Evolutionary conservation across 2,113 vertebrate species (phyloP), one percentile per base, ranked within the genome.

Genomic region (Syngnathus typhle): DNA sequence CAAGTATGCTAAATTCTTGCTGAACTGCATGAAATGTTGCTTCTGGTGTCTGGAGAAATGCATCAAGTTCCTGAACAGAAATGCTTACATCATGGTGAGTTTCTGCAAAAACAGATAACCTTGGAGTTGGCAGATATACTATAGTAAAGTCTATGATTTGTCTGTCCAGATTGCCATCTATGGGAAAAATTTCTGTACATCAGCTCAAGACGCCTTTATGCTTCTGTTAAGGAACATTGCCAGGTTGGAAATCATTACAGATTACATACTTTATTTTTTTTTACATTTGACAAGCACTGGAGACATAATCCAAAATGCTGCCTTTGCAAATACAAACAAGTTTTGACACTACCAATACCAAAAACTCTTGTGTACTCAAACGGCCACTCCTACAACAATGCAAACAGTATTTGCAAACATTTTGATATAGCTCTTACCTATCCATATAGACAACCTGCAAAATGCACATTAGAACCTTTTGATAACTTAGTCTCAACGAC

Each of bases 41-140:
- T 99, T 99, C 91, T 99, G 96, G 96, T 99, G 96, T 85, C 87
- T 99, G 85, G 96, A 99, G 72, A 98, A 97, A 59, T 98, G 94
- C 78, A 92, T 99, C 88, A 95, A 92, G 71, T 99, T 99, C 87
- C 90, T 99, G 36, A 99, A 98, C 83, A 90, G 96, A 65, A 99
- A 99, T 0, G 96, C 96, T 0, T 99, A 99, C 81, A 98, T 99
- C 87, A 99, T 98, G 96, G 96, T 98, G 69, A 88, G 92, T 65
- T 61, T 12, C 49, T 9, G n/a, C 39, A 23, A 21, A 21, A 52
- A 10, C 19, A 1, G 37, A 67, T 8, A 16, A 46, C 1, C 6
- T 43, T 2, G 43, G 13, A 43, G 16, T 59, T 13, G 5, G 10
- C 36, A 13, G 1, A 7, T 71, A n/a, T 52, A 1, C 19, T 23